phyloP scores from a whole-genome alignment of 2,113 vertebrate genomes.

The Bostrychus sinensis region DNA sequence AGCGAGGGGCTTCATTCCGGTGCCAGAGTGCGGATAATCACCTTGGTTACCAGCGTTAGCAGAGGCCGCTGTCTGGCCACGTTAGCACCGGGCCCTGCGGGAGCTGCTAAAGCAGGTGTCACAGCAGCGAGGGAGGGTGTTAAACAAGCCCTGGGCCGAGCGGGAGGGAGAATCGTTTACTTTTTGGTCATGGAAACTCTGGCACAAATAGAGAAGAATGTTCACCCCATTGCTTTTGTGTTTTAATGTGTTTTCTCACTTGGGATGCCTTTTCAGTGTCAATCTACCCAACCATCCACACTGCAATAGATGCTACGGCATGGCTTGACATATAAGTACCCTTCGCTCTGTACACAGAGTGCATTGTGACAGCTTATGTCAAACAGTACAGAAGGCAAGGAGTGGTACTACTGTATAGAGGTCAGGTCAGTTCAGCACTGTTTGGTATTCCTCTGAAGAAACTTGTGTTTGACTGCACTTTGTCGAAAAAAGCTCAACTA shows the following conservation, averaged over 20 bases:
- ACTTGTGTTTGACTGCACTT: neutral
- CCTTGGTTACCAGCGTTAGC: constrained; percentile 65
- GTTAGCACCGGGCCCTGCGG: constrained; percentile 54
- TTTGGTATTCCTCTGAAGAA: neutral
- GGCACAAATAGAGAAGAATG: constrained; percentile 62
- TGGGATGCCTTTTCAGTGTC: constrained; percentile 3
- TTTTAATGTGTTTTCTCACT: constrained; percentile 30
- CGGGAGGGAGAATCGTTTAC: constrained; percentile 59
- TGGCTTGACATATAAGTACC: constrained; percentile 36
- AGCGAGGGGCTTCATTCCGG: constrained; percentile 41
- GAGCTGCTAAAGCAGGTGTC: constrained; percentile 67
- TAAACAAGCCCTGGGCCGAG: constrained; percentile 65
- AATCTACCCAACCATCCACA: neutral
- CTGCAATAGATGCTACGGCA: constrained; percentile 31
- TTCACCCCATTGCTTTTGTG: constrained; percentile 40
- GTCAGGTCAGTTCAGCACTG: neutral
- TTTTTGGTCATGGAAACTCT: constrained; percentile 71
- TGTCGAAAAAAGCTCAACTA: neutral
- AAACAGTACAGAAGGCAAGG: constrained; percentile 11
- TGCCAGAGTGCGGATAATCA: constrained; percentile 69
- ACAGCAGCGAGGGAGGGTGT: constrained; percentile 55
- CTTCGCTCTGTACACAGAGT: constrained; percentile 23
- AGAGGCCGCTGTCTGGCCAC: constrained; percentile 59
- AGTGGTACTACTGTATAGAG: constrained; percentile 7
- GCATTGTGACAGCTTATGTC: constrained; percentile 33